Evolutionary conservation across 1,140 invertebrate genomes (phyloP), one percentile per base, ranked within the genome.

Genomic region (Camponotus vicinus): DNA sequence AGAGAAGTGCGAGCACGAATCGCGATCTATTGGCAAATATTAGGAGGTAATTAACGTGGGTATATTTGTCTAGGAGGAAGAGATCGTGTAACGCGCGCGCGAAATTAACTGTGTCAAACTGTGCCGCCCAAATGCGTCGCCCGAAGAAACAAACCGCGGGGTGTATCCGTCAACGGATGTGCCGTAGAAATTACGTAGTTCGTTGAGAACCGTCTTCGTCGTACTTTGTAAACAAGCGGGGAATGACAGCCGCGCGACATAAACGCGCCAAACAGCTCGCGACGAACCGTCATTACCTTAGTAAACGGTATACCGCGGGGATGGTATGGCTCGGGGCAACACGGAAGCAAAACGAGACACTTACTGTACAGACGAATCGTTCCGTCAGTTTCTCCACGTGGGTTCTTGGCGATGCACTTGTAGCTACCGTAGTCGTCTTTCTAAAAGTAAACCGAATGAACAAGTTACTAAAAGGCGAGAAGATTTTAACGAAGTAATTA

Each of bases 401-500:
- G 98, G 96, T 99, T 99, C 95, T 98, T 99, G 57, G 98, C 98
- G 3, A 98, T 97, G 93, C 98, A 99, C 94, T 98, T 98, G 95
- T 99, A 99, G 70, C 96, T 97, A 15, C 98, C 98, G 93, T 98
- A 98, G 94, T 98, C 98, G 61, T 93, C 92, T 77, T 93, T 91
- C 92, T 95, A 91, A 11, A 96, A 87, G 93, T 78, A 89, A 82
- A 70, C 45, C 64, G 32, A 86, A 78, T 66, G n/a, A 57, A 42
- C n/a, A 11, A 61, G 15, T 55, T 83, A 67, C 15, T 71, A 57
- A 71, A 71, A 80, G 27, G 55, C n/a, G 69, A 71, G 18, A 34
- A 69, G 40, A 80, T 78, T 78, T 78, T 66, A 45, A 45, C 11
- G 42, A 45, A 45, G 9, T 45, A 45, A 45, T 45, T 45, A 45